Evolutionary conservation across 2,113 vertebrate genomes (phyloP), one percentile per base, ranked within the genome.

Genomic region (Lanius collurio): DNA sequence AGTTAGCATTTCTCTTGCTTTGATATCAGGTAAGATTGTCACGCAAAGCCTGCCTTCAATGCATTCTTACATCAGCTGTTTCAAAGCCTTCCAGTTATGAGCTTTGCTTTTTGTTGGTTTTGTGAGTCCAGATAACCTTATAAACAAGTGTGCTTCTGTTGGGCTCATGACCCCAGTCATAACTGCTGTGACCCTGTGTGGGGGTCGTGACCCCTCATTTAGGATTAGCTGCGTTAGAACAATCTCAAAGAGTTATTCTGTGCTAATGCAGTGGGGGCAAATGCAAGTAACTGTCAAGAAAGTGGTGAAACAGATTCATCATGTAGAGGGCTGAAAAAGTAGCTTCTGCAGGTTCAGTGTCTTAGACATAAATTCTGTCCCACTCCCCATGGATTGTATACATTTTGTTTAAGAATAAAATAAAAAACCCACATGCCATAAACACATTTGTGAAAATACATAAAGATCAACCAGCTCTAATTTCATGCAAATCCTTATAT

Each of bases 401-500:
- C 15, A 3, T 67, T n/a, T 76, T 33, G 24, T 76, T 78, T 76
- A 44, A 57, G 49, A 83, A 56, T 12, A 44, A 49, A 79, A 69
- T 86, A 5, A 47, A 27, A 42, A 71, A 30, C 5, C 7, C 28
- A 18, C 35, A 3, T 0, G 2, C 26, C 0, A 0, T 80, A 50
- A 86, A 49, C 15, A 3, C 12, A 30, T 60, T 57, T 80, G 26
- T 15, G 37, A 77, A 85, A 89, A 71, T 46, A 33, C 6, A 8
- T 74, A 50, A 71, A 81, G 46, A 53, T 28, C 23, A 57, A 31
- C 9, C 18, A 55, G 10, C 21, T 50, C 23, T 74, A 26, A 83
- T 57, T 70, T 53, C 1, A 63, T 70, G 10, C 9, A 86, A 91
- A 50, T 73, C 3, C 3, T 76, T 67, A 4, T 42, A 4, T 67